A percentile compares a stretch with the other conserved stretches of the same genome.
Evolutionary conservation across 2,888 invertebrate genomes (phyloP).

Genomic region (Heliconius erato): DNA sequence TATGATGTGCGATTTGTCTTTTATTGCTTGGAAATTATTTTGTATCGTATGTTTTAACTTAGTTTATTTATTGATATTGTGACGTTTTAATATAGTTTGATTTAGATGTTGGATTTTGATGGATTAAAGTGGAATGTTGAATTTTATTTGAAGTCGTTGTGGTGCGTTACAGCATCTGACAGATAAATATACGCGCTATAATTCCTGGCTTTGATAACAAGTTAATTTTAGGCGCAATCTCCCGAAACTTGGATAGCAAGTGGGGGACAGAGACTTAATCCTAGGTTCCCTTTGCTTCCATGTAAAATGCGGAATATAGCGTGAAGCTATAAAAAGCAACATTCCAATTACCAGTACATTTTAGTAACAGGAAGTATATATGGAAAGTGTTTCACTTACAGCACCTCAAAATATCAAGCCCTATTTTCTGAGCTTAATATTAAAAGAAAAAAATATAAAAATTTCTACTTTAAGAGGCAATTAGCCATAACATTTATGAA

Average conservation of each 20-base stretch:
- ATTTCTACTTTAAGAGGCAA: slow-evolving; percentile 10
- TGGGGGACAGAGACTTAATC: background rate
- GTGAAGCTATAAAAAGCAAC: no score
- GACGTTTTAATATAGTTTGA: background rate
- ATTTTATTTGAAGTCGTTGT: background rate
- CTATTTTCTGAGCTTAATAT: background rate
- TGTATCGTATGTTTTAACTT: background rate
- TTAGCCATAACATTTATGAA: slow-evolving; percentile 13
- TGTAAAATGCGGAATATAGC: background rate
- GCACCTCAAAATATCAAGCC: background rate
- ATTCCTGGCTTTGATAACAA: no score
- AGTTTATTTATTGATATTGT: slow-evolving; percentile 1
- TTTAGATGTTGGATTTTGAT: background rate
- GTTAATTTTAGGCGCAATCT: no score
- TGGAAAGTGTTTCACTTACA: no score
- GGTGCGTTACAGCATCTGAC: background rate
- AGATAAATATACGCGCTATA: no score
- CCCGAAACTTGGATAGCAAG: background rate
- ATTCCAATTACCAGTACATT: background rate
- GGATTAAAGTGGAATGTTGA: background rate
- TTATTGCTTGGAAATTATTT: slow-evolving; percentile 18
- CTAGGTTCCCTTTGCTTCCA: background rate
- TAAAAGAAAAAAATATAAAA: background rate
- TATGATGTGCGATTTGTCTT: slow-evolving; percentile 28
- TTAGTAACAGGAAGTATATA: background rate